These are phyloP conservation scores for Imbricaverruca yamaguchii DNA, from an alignment of 2,888 invertebrate species.

Conservation along the genomic window DNA sequence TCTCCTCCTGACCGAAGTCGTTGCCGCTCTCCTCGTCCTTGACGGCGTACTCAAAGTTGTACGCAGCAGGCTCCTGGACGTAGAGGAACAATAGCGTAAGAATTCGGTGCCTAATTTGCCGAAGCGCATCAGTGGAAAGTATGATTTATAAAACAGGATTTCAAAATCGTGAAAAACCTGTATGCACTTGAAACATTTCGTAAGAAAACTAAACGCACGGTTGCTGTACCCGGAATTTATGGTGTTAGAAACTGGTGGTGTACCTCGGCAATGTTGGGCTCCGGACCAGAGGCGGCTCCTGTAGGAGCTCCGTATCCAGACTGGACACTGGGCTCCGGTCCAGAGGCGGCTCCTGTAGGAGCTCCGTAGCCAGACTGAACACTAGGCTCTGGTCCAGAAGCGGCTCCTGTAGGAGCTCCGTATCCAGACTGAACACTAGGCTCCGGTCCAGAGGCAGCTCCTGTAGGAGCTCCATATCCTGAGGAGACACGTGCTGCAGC, in stretches of 20 bases:
- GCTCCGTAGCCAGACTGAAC: neutral
- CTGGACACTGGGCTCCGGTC: neutral
- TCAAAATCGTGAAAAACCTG: too few relatives aligned
- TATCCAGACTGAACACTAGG: neutral
- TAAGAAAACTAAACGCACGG: too few relatives aligned
- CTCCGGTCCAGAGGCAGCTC: neutral
- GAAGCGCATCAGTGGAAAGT: too few relatives aligned
- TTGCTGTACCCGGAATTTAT: too few relatives aligned
- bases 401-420: neutral
- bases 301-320: neutral
- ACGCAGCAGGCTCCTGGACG: neutral
- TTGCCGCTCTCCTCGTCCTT: slow-evolving; percentile 15
- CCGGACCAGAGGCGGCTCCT: neutral
- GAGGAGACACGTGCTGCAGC: neutral
- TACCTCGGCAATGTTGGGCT: neutral
- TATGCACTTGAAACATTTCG: too few relatives aligned
- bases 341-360: neutral
- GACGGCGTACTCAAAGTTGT: neutral
- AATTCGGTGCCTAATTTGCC: too few relatives aligned
- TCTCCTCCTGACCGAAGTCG: slow-evolving; percentile 12
- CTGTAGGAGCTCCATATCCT: neutral
- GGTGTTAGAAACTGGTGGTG: too few relatives aligned
- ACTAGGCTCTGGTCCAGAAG: neutral
- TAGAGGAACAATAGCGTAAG: too few relatives aligned
- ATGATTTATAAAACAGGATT: too few relatives aligned